phyloP scores from a whole-genome alignment of 2,888 invertebrate species.

The Rotaria macrura region DNA sequence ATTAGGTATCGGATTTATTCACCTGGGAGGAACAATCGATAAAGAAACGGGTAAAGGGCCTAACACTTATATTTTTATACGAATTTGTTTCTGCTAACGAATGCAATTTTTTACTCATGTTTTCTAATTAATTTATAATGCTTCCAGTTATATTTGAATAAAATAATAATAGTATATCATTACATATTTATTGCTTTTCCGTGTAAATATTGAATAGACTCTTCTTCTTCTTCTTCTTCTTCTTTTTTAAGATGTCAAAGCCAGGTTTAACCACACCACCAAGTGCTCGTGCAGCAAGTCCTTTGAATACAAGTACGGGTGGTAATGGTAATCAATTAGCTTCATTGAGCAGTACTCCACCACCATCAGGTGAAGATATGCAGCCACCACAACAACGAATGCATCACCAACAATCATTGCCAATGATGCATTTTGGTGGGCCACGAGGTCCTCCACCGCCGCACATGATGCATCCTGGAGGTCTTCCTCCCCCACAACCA shows the following conservation, averaged over 20 bases:
- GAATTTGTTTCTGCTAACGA: neutral
- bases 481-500: neutral
- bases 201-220: neutral
- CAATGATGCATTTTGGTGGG: neutral
- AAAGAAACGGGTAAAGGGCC: no score
- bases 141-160: neutral
- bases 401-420: neutral
- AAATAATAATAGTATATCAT: neutral
- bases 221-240: neutral
- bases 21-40: no score
- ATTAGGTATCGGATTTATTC: no score
- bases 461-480: neutral
- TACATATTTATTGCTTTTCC: neutral
- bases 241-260: neutral
- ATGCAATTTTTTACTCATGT: neutral
- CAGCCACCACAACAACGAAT: neutral
- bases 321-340: neutral
- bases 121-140: no score
- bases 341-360: neutral
- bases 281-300: neutral
- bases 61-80: neutral
- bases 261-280: neutral
- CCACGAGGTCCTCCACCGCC: neutral
- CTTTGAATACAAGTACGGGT: neutral
- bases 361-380: neutral